A percentile compares a stretch with the other conserved stretches of the same genome.
phyloP scores from a whole-genome alignment of 2,888 invertebrate species.

The Tanytarsus gracilentus region DNA sequence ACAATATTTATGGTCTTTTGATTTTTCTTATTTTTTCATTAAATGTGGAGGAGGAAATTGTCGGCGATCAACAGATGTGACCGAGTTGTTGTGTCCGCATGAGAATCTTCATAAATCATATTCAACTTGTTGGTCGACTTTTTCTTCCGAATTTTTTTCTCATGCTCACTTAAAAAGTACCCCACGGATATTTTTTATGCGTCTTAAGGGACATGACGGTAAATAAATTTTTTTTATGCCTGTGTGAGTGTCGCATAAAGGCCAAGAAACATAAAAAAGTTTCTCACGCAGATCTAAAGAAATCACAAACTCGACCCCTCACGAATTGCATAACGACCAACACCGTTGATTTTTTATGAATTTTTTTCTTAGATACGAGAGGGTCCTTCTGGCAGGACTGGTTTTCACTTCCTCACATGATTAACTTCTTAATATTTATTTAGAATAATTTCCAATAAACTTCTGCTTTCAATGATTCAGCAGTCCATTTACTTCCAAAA shows the following conservation, averaged over 20 bases:
- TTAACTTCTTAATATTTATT: constrained; percentile 22
- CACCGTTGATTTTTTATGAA: constrained; percentile 13
- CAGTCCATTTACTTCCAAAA: constrained; percentile 24
- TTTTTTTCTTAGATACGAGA: no score
- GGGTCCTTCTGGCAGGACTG: constrained; percentile 16
- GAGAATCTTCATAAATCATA: constrained; percentile 21
- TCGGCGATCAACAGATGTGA: background rate
- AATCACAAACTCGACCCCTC: constrained; percentile 4
- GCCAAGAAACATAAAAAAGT: constrained; percentile 15
- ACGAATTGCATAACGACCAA: constrained; percentile 25
- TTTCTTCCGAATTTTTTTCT: constrained; percentile 12
- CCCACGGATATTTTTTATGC: constrained; percentile 24
- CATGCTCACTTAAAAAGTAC: constrained; percentile 9
- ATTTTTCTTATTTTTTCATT: constrained; percentile 7
- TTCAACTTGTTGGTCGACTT: background rate
- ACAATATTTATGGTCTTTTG: constrained; percentile 11
- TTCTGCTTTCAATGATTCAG: constrained; percentile 20
- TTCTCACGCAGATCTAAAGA: constrained; percentile 25
- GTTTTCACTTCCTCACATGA: constrained; percentile 8
- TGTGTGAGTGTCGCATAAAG: background rate
- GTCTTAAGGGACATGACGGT: constrained; percentile 14
- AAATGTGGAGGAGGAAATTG: background rate
- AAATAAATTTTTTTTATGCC: background rate
- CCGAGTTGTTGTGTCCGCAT: background rate
- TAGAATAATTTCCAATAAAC: constrained; percentile 9